Evolutionary conservation across 2,797 vertebrate species (phyloP), one percentile per base, ranked within the genome.

Genomic region (Sebastes diaconus): DNA sequence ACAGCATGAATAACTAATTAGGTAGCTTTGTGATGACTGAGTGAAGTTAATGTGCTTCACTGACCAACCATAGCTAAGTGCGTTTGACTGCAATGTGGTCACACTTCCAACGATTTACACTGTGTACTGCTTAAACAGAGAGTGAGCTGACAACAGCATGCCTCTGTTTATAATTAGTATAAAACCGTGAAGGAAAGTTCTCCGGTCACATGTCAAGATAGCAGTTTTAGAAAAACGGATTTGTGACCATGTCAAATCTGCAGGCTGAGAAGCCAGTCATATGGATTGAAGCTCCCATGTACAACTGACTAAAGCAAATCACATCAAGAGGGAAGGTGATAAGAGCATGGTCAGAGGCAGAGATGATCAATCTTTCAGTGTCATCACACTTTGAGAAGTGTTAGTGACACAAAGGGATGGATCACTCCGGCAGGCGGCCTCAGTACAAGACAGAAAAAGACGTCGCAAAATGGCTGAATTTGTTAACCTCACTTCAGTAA

Each of bases 1-100:
- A 25, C 61, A 14, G 7, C 42, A 25, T 57, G 16, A 86, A 88
- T 84, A 81, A 86, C 84, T 73, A 58, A 81, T 34, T 39, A 65
- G 14, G 72, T 8, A 14, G 60, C 32, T n/a, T 22, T 64, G 70
- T 24, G 29, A 68, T 66, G 75, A 55, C 46, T 9, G 52, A 68
- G 75, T 70, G 70, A 69, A 74, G 32, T 66, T 80, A 77, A 83
- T 82, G 80, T 68, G 79, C 3, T 24, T 80, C 7, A 30, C 54
- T 82, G 73, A 77, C 59, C 71, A 79, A 77, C 64, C 36, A 1
- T 22, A 36, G 36, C 75, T 50, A 60, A 74, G 76, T 68, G 80
- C 20, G 0, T 78, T 61, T 71, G 73, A 73, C 67, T 67, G 52
- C 61, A 46, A 4, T n/a, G 39, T 22, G 24, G 79, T 73, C 77